phyloP scores from a whole-genome alignment of 2,888 invertebrate genomes.

The Acanthoscelides obtectus region DNA sequence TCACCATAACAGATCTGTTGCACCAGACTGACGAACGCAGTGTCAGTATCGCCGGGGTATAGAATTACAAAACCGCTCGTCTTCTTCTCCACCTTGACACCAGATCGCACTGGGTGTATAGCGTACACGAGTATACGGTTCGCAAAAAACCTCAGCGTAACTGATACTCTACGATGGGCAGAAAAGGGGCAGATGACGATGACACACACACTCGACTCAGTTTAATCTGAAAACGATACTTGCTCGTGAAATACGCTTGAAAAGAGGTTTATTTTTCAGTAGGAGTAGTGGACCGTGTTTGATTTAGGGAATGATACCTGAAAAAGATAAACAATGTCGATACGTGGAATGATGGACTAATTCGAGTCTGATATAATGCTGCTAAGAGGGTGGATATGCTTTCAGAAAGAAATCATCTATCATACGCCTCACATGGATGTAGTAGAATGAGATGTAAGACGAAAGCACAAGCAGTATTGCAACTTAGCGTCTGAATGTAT shows the following conservation, averaged over 20 bases:
- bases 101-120: slow-evolving; percentile 4
- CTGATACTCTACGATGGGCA: neutral
- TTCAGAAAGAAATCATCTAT: too few species aligned
- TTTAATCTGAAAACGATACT: neutral
- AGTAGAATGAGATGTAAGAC: too few species aligned
- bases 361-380: too few species aligned
- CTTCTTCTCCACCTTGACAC: neutral
- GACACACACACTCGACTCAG: neutral
- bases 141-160: slow-evolving; percentile 18
- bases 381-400: too few species aligned
- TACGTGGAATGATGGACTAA: too few species aligned
- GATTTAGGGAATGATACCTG: neutral
- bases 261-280: neutral
- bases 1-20: neutral
- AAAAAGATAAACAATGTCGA: too few species aligned
- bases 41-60: neutral
- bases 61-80: neutral
- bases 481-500: too few species aligned
- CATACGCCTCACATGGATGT: too few species aligned
- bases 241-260: neutral
- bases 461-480: too few species aligned
- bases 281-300: neutral
- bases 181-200: neutral
- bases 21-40: neutral
- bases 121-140: slow-evolving; percentile 17